phyloP scores from a whole-genome alignment of 2,113 vertebrate genomes.

The Chascanopsetta lugubris region DNA sequence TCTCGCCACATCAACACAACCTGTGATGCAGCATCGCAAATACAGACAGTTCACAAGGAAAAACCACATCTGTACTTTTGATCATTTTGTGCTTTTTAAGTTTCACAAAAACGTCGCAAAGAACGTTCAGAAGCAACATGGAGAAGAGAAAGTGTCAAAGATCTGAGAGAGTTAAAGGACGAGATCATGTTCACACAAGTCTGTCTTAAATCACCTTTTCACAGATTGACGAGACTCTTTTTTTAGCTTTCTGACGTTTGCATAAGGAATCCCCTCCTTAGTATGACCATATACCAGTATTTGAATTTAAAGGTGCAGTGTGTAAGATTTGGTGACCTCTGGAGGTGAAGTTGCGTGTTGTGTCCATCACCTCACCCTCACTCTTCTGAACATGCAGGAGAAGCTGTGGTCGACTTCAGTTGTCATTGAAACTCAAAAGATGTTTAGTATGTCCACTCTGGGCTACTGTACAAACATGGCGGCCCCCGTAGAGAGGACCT shows the following conservation, averaged over 20 bases:
- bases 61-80: not conserved
- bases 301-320: no score
- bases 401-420: no score
- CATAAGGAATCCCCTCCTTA: no score
- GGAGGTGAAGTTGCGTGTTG: no score
- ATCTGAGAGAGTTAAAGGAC: not conserved
- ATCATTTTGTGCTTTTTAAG: slow-evolving; percentile 6
- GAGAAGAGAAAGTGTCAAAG: not conserved
- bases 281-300: no score
- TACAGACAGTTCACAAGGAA: slow-evolving; percentile 6
- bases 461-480: no score
- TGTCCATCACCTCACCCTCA: no score
- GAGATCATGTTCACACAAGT: slow-evolving; percentile 8
- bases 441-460: no score
- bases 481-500: no score
- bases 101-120: slow-evolving; percentile 20
- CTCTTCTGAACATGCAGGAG: no score
- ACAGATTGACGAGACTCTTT: not conserved
- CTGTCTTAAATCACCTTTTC: not conserved
- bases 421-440: no score
- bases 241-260: not conserved
- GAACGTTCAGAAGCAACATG: slow-evolving; percentile 7
- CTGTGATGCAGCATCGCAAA: slow-evolving; percentile 15
- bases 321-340: no score
- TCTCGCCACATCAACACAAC: not conserved